phyloP scores from a whole-genome alignment of 2,888 invertebrate genomes.

The Apomyelois bistriatella region DNA sequence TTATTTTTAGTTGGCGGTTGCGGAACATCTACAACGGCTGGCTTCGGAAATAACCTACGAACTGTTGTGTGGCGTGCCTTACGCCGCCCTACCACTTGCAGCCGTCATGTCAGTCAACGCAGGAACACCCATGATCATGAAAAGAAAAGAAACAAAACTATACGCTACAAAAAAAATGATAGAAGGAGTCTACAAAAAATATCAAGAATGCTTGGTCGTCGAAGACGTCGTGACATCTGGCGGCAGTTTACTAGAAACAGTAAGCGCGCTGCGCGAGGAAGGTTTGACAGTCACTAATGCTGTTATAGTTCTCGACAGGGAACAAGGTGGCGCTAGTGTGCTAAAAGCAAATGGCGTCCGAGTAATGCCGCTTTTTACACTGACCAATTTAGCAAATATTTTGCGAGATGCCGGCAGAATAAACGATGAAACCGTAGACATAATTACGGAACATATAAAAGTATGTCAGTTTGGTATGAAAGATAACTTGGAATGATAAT shows the following conservation, averaged over 20 bases:
- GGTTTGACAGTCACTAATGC: conserved; percentile 87
- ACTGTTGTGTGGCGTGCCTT: conserved; percentile 97
- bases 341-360: conserved; percentile 85
- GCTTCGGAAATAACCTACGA: conserved; percentile 69
- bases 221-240: conserved; percentile 98
- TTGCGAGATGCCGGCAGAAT: conserved; percentile 83
- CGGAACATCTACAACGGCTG: conserved; percentile 48
- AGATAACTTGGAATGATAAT: conserved; percentile 25
- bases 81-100: conserved; percentile 96
- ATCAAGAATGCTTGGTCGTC: conserved; percentile 90
- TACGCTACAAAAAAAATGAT: conserved; percentile 97
- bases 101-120: conserved; percentile 88
- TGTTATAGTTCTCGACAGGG: conserved; percentile 93
- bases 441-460: conserved; percentile 61
- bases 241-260: conserved; percentile 94
- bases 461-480: conserved; percentile 60
- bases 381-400: conserved; percentile 82
- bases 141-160: conserved; percentile 94
- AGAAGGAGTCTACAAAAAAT: conserved; percentile 87
- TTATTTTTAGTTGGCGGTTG: conserved; percentile 53
- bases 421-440: conserved; percentile 60
- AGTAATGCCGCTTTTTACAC: conserved; percentile 84
- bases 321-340: conserved; percentile 92
- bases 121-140: conserved; percentile 91
- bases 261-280: conserved; percentile 82